Base-by-base conservation (phyloP, 1,140 invertebrate species). In the Halictus rubicundus region DNA sequence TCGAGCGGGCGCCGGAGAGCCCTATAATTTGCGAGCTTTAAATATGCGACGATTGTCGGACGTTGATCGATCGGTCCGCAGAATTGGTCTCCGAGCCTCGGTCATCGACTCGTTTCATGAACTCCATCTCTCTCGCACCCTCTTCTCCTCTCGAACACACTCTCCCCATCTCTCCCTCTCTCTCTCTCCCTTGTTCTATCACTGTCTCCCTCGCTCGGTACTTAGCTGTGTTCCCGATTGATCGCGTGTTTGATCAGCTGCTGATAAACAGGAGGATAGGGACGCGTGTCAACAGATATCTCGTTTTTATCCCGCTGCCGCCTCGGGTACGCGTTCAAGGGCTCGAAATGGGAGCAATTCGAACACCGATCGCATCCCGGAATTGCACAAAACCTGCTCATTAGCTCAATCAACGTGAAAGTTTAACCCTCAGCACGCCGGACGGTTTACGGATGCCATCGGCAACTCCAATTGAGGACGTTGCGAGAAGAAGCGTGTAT, bases 1-100 rank as follows among this genome's bases (percentile, higher is more conserved):
- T 32, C 25, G 25, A 4, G 25, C 49, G 49, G 54, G n/a, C 32
- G 32, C 32, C 3, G 32, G 32, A 37, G 9, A 23, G 10, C 21
- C 49, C 37, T 66, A 49, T 73, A 64, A 79, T 72, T 65, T 49
- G 52, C 46, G 21, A 8, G 39, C 52, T 70, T n/a, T 65, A 52
- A 83, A 83, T 83, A 83, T 49, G 54, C 66, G 57, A 74, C 42
- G 52, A 74, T 83, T 70, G 68, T 25, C n/a, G 42, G n/a, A 32
- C 54, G n/a, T 57, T 57, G 54, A 63, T 73, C 70, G 71, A 84
- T 80, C 69, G 70, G 23, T 68, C 60, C 42, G 60, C 79, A 60
- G 63, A 66, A 80, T 74, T n/a, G 68, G 32, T 60, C 25, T 84
- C 59, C 54, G 61, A 75, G 27, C 59, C 5, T 49, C 52, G 49